Percentiles rank a stretch among this genome's conserved stretches.
phyloP scores from a whole-genome alignment of 2,888 invertebrate species.

The Limnephilus auricula region DNA sequence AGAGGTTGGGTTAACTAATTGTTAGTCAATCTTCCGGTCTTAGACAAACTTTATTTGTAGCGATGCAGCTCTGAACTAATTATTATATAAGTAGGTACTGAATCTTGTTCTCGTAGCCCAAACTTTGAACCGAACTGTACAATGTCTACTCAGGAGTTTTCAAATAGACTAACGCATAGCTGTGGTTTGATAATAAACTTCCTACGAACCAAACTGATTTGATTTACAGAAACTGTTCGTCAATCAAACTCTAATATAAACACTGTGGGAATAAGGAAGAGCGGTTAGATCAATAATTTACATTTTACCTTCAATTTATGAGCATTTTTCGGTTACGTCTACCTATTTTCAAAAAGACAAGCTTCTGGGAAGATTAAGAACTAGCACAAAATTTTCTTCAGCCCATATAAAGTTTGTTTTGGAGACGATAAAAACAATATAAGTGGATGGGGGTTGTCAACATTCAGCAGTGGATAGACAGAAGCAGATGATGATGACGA shows the following conservation, averaged over 20 bases:
- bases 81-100: not conserved
- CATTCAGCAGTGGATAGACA: not conserved
- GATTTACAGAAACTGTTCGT: slow-evolving; percentile 41
- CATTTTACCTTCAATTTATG: not conserved
- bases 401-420: not conserved
- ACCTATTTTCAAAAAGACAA: not conserved
- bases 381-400: not conserved
- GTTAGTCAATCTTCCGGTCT: not conserved
- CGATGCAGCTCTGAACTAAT: not conserved
- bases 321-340: not conserved
- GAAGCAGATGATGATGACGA: not conserved
- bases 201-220: not conserved
- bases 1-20: not conserved
- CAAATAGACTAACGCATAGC: not conserved
- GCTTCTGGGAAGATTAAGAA: not conserved
- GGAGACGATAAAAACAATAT: not conserved
- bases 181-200: not conserved
- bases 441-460: not conserved
- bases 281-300: slow-evolving; percentile 4
- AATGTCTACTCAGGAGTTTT: not conserved
- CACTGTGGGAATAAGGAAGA: slow-evolving; percentile 22
- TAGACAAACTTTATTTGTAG: not conserved
- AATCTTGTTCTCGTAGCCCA: not conserved
- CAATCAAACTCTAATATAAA: slow-evolving; percentile 51
- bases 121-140: not conserved